A percentile compares a stretch with the other conserved stretches of the same genome.
Evolutionary conservation across 1,140 invertebrate species (phyloP).

Genomic region (Vanessa atalanta): DNA sequence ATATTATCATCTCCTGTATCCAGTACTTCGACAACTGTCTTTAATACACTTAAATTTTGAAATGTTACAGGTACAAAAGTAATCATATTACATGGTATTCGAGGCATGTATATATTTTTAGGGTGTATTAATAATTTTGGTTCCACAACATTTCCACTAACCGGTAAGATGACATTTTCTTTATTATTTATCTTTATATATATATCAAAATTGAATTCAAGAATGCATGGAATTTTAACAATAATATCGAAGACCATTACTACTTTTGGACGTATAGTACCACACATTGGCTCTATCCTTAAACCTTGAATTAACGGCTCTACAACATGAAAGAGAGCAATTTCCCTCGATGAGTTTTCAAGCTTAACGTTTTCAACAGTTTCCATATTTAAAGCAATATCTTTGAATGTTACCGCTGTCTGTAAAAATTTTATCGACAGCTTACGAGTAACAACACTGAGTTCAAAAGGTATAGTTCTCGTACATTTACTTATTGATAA

Average conservation of each 20-base stretch:
- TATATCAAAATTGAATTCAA: conserved; percentile 69
- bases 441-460: conserved; percentile 64
- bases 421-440: conserved; percentile 71
- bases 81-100: conserved; percentile 65
- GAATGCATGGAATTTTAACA: conserved; percentile 66
- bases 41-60: conserved; percentile 61
- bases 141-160: conserved; percentile 69
- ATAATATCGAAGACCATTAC: conserved; percentile 62
- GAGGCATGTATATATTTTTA: conserved; percentile 64
- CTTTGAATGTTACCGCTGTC: conserved; percentile 62
- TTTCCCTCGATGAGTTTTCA: conserved; percentile 71
- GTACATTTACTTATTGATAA: conserved; percentile 45
- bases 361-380: conserved; percentile 63
- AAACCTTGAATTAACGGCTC: conserved; percentile 70
- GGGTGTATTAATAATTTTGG: conserved; percentile 68
- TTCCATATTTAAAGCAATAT: conserved; percentile 70
- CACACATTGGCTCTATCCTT: conserved; percentile 65
- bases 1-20: conserved; percentile 65
- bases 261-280: conserved; percentile 68
- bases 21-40: conserved; percentile 57
- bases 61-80: conserved; percentile 67
- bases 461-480: conserved; percentile 59
- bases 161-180: conserved; percentile 65
- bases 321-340: conserved; percentile 69
- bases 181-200: conserved; percentile 74